Evolutionary conservation across 2,888 invertebrate genomes (phyloP).

Genomic region (Cremastinae sp.): DNA sequence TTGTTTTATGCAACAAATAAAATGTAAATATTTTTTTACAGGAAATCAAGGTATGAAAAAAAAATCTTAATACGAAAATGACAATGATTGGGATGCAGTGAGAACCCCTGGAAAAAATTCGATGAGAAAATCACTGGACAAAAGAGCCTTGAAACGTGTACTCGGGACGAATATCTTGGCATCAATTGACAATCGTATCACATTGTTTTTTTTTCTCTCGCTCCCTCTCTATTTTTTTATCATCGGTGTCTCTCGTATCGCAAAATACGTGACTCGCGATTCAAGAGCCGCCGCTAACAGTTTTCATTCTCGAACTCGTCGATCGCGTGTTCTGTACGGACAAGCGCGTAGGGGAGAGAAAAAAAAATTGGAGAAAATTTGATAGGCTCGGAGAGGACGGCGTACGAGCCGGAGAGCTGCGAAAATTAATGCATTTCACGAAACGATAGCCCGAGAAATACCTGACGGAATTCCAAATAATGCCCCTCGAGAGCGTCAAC

Average conservation of each 20-base stretch:
- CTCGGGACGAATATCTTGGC: neutral
- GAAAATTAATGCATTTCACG: constrained; percentile 54
- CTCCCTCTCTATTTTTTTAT: neutral
- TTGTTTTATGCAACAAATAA: no score
- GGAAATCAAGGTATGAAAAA: no score
- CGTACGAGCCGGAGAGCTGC: constrained; percentile 11
- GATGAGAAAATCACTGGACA: neutral
- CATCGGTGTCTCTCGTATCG: constrained; percentile 13
- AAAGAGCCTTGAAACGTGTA: constrained; percentile 45
- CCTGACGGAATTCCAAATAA: constrained; percentile 52
- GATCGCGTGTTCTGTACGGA: constrained; percentile 8
- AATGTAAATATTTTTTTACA: no score
- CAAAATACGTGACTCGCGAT: constrained; percentile 24
- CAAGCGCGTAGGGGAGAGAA: neutral
- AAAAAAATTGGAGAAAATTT: neutral
- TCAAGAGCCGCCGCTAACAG: constrained; percentile 21
- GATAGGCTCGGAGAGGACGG: neutral
- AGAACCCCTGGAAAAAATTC: neutral
- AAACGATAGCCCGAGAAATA: constrained; percentile 31
- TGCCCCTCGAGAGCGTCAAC: constrained; percentile 10
- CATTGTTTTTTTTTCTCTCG: neutral
- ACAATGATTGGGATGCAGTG: no score
- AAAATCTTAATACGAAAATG: no score
- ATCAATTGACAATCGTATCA: constrained; percentile 20
- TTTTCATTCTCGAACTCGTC: constrained; percentile 45